Evolutionary conservation across 2,888 invertebrate genomes (phyloP).

Genomic region (Polyommatus iphigenia): DNA sequence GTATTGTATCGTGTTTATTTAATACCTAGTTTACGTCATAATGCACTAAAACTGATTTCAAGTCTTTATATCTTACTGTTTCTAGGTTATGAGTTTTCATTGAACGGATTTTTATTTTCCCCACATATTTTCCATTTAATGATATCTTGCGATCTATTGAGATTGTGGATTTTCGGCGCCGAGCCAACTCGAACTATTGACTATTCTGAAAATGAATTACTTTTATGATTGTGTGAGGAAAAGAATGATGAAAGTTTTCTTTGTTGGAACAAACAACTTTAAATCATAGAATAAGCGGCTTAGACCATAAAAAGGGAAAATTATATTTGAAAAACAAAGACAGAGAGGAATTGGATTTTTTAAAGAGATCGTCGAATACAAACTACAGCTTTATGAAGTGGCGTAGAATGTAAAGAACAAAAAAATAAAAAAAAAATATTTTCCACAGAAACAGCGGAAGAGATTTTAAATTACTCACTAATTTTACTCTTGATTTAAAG

Average conservation of each 20-base stretch:
- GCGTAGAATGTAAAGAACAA: no score
- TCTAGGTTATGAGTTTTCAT: background rate
- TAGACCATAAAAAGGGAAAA: no score
- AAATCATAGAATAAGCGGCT: background rate
- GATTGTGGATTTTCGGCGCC: background rate
- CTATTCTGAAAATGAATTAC: conserved; percentile 16
- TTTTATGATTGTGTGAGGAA: conserved; percentile 4
- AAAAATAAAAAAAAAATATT: no score
- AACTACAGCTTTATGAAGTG: no score
- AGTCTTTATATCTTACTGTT: background rate
- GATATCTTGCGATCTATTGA: conserved; percentile 11
- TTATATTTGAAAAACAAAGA: no score
- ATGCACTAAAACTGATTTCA: background rate
- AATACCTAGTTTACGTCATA: background rate
- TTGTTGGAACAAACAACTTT: background rate
- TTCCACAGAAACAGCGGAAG: no score
- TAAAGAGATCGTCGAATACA: no score
- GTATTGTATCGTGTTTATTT: no score
- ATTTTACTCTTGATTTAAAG: background rate
- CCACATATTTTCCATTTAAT: conserved; percentile 11
- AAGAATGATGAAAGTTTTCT: background rate
- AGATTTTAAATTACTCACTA: background rate
- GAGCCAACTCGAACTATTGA: conserved; percentile 22
- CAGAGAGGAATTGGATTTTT: no score
- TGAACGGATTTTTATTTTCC: background rate